Conservation (phyloP, 1,140 invertebrate species). For the Eufriesea mexicana region DNA sequence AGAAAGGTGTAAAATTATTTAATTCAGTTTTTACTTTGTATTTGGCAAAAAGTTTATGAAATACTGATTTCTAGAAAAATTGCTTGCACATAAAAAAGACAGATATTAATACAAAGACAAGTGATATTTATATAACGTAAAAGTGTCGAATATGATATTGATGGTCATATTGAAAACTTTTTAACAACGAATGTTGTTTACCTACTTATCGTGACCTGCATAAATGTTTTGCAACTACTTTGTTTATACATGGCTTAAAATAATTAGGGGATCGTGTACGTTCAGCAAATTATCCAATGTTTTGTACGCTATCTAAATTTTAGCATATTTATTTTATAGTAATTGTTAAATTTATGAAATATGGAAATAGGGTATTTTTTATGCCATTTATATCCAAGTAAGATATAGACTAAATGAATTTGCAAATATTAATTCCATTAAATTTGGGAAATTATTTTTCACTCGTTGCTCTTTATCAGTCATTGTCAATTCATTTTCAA, state of each 20-base stretch:
- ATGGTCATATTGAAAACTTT: not conserved
- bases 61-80: not conserved
- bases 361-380: not conserved
- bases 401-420: no score
- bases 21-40: not conserved
- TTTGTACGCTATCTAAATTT: not conserved
- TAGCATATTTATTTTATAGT: not conserved
- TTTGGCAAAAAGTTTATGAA: not conserved
- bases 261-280: conserved; percentile 20
- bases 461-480: no score
- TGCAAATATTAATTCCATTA: no score
- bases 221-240: conserved; percentile 28
- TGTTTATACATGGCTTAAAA: conserved; percentile 11
- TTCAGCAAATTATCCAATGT: not conserved
- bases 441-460: no score
- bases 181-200: conserved; percentile 22
- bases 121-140: not conserved
- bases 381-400: no score
- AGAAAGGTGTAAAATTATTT: not conserved
- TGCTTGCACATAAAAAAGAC: not conserved
- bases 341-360: not conserved
- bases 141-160: not conserved
- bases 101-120: not conserved
- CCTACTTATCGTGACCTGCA: conserved; percentile 15
- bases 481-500: no score